Conservation (phyloP, 2,797 vertebrate species). For the Morus bassanus region DNA sequence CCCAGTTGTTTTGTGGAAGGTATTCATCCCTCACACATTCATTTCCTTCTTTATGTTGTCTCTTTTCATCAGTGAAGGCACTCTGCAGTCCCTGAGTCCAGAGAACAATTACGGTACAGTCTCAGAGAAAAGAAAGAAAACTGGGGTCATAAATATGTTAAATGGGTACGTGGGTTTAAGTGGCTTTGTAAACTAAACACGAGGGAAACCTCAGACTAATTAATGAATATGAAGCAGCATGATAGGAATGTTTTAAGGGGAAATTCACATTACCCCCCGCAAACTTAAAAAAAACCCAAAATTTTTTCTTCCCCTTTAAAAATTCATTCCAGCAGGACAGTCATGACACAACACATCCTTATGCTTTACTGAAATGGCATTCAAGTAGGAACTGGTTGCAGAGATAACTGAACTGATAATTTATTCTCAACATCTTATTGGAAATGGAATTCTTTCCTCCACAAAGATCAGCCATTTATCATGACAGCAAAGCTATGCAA, state of each 20-base stretch:
- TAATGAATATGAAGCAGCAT: constrained; percentile 84
- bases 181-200: constrained; percentile 89
- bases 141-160: constrained; percentile 97
- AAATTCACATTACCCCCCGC: constrained; percentile 4
- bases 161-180: constrained; percentile 87
- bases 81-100: constrained; percentile 81
- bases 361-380: neutral
- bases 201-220: constrained; percentile 85
- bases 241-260: constrained; percentile 70
- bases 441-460: neutral
- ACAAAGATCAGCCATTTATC: constrained; percentile 5
- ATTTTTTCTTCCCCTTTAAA: neutral
- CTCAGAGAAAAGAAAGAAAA: constrained; percentile 85
- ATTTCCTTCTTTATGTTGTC: constrained; percentile 96
- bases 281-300: neutral
- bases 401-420: neutral
- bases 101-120: constrained; percentile 90
- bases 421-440: neutral
- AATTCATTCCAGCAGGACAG: neutral
- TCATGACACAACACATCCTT: neutral
- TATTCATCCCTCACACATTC: constrained; percentile 97
- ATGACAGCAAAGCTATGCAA: neutral
- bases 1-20: constrained; percentile 87
- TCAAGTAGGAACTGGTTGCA: neutral
- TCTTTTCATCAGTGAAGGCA: constrained; percentile 88